These are phyloP conservation scores for Phataginus tetradactyla DNA, from an alignment of 2,797 vertebrate species.

Conservation along the genomic window DNA sequence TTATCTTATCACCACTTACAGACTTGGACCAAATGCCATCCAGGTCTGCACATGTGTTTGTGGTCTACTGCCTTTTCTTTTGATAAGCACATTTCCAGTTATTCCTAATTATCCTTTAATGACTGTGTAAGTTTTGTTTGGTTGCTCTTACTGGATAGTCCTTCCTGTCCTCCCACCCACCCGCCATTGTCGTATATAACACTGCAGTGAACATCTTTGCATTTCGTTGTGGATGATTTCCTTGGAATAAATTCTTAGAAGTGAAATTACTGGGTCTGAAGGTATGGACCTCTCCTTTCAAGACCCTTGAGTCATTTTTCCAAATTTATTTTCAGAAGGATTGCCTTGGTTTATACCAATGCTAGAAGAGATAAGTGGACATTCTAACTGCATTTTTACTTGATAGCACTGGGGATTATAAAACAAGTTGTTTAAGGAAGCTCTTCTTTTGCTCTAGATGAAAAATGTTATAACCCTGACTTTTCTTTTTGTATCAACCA, in stretches of 20 bases:
- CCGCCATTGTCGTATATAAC: not conserved
- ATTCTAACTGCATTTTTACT: not conserved
- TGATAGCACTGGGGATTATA: not conserved
- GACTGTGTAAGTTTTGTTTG: not conserved
- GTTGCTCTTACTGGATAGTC: not conserved
- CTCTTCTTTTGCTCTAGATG: not conserved
- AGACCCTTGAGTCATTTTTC: conserved; percentile 38
- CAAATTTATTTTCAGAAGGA: conserved; percentile 35
- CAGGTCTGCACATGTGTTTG: not conserved
- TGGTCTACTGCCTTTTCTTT: conserved; percentile 26
- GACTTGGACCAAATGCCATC: not conserved
- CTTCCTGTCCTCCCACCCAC: not conserved
- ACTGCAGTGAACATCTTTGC: conserved; percentile 2
- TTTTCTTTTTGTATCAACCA: not conserved
- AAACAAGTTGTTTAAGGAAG: not conserved
- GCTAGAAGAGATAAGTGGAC: not conserved
- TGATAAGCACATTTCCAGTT: not conserved
- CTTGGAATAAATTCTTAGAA: conserved; percentile 42
- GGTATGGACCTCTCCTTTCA: not conserved
- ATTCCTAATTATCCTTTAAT: not conserved
- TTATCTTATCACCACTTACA: not conserved
- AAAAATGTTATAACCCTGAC: not conserved
- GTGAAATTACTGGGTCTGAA: conserved; percentile 21
- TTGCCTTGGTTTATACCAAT: not conserved
- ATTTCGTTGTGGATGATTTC: conserved; percentile 37